Evolutionary conservation across 2,113 vertebrate species (phyloP).

Genomic region (Bucco capensis): DNA sequence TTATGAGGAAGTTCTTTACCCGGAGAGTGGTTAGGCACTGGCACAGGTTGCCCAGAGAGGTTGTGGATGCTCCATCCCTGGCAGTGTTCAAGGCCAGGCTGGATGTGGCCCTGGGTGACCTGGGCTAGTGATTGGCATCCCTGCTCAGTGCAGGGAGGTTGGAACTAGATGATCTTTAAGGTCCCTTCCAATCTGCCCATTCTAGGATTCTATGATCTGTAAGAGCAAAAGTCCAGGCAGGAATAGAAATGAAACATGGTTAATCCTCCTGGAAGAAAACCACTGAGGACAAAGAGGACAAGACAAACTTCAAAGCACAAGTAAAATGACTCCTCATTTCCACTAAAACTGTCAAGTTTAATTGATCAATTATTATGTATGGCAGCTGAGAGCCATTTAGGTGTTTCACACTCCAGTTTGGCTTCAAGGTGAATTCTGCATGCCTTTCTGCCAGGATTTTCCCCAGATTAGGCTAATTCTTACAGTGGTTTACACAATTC

Average conservation of each 20-base stretch:
- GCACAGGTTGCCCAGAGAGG: too few species aligned
- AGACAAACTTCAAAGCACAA: neutral
- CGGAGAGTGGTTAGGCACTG: too few species aligned
- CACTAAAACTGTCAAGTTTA: neutral
- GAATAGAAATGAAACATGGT: conserved; percentile 2
- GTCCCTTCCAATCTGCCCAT: too few species aligned
- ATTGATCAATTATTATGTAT: neutral
- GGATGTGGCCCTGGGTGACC: too few species aligned
- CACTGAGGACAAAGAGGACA: neutral
- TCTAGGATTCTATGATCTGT: too few species aligned
- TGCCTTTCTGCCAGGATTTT: neutral
- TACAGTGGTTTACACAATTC: neutral
- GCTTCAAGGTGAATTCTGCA: neutral
- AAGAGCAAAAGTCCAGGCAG: neutral
- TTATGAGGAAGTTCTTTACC: too few species aligned
- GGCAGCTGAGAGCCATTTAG: neutral
- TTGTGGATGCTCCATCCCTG: too few species aligned
- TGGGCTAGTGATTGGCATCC: too few species aligned
- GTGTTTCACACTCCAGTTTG: neutral
- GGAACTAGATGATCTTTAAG: too few species aligned
- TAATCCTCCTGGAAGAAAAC: neutral
- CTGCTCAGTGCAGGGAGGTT: too few species aligned
- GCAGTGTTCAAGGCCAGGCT: too few species aligned
- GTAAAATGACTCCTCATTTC: neutral
- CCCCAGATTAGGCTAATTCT: neutral